Evolutionary conservation across 1,140 invertebrate species (phyloP).

Genomic region (Nasonia longicornis): DNA sequence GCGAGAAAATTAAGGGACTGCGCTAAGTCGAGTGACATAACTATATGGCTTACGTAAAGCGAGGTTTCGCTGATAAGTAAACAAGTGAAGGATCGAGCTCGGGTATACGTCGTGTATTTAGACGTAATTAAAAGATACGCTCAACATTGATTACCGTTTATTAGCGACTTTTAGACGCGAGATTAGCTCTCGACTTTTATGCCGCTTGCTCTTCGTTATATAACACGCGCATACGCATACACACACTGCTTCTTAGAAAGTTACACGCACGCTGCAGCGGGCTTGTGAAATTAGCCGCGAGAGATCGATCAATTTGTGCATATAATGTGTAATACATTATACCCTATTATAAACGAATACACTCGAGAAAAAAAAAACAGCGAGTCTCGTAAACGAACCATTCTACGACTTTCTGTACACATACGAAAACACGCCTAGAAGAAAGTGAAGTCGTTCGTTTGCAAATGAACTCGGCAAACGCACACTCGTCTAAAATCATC

Average conservation of each 20-base stretch:
- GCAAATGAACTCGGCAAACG: constrained; percentile 8
- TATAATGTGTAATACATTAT: background rate
- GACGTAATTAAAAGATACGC: constrained; percentile 28
- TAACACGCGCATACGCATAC: background rate
- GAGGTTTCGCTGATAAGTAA: constrained; percentile 16
- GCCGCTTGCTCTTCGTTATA: background rate
- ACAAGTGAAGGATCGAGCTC: background rate
- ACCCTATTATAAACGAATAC: too few relatives aligned
- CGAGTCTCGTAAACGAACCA: too few relatives aligned
- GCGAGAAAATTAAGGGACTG: background rate
- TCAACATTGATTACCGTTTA: constrained; percentile 10
- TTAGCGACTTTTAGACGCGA: constrained; percentile 15
- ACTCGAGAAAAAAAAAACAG: too few relatives aligned
- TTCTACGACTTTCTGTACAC: too few relatives aligned
- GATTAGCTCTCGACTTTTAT: constrained; percentile 13
- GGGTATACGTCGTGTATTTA: background rate
- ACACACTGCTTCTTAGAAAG: background rate
- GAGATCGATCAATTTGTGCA: background rate
- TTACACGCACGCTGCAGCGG: background rate
- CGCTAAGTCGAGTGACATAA: background rate
- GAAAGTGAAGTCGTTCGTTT: background rate
- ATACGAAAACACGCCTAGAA: too few relatives aligned
- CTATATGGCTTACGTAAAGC: constrained; percentile 11
- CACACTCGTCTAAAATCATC: background rate
- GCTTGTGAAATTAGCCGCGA: background rate